Base-by-base conservation (phyloP, 2,888 invertebrate species). In the Drosophila ezoana region DNA sequence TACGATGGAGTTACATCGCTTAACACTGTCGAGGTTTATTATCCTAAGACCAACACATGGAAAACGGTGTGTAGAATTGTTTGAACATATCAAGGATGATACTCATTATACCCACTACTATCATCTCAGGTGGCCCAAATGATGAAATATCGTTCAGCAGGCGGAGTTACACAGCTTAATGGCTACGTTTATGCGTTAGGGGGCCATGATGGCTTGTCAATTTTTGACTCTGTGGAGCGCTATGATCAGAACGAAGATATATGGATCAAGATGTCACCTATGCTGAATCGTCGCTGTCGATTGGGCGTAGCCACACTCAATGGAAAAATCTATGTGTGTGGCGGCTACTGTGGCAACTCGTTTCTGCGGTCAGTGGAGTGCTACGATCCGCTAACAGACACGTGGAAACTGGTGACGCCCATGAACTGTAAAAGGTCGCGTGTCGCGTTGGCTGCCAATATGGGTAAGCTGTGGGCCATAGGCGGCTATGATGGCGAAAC, bases 161-260 rank as follows among this genome's bases (percentile, higher is more conserved):
- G 95, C 16, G 96, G 95, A 44, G 95, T 96, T 3, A 94, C 95
- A 4, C 94, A 95, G 16, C 93, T 93, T 10, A 90, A 91, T 44
- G 96, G 96, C 37, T 95, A 94, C 85, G 95, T 97, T 58, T 97
- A 96, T 91, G 96, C 96, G 0, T 93, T 97, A 43, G 98, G 97
- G 14, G 97, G 97, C 0, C 97, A 97, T 90, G 97, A 97, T 92
- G 97, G 97, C 0, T 93, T 97, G 14, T 96, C 96, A 6, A 97
- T 97, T 81, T 97, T 97, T 91, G 96, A 97, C 92, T 96, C 96
- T 2, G 96, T 97, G 2, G 97, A 97, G 92, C 93, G 95, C 54
- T 97, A 95, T 90, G 96, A 96, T 92, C 95, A 96, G 0, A 94
- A 94, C 48, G 94, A 94, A 18, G 95, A 95, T 78, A 93, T 93